Base-by-base conservation (phyloP, 2,113 vertebrate species). In the Hippocampus barbouri region DNA sequence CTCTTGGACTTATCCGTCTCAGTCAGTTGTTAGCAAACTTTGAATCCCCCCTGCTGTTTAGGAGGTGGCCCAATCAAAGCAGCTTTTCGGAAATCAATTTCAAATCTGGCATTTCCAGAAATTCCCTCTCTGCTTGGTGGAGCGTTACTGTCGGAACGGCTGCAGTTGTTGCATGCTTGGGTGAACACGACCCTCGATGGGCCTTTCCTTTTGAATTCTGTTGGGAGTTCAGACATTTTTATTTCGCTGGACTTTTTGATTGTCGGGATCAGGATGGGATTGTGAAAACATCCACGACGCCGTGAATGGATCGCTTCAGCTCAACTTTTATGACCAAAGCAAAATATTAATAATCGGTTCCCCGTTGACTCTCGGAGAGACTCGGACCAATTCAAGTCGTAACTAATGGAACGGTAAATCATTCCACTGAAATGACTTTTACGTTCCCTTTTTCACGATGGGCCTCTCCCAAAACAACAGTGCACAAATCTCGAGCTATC, bases 51-150 rank as follows among this genome's bases (percentile, higher is more conserved):
- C 68, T 54, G 21, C 57, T 66, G 56, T 53, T 45, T 38, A 71
- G 49, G 57, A 74, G 34, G 69, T 78, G 65, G 43, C 70, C 70
- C 80, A 53, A 79, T 79, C 69, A 79, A 74, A 75, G 77, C 74
- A 78, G 78, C 72, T 81, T 81, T 72, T 78, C 66, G 79, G 62
- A 83, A 34, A 61, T 61, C 59, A 34, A 18, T 34, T 61, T 34
- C 83, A 85, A 87, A 79, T 79, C 57, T 85, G 78, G 81, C 78
- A 71, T 86, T 79, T 75, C 69, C 53, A 69, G 67, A 73, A 79
- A 75, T 80, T 79, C 73, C 61, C 77, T 75, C 77, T 75, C 34
- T 73, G 67, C 43, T 75, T 67, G 51, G 25, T 51, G 51, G 40
- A 70, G 71, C 38, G n/a, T 71, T 41, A 3, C 67, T 76, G 68